Conservation (phyloP, 2,888 invertebrate species). For the Hemaris fuciformis region DNA sequence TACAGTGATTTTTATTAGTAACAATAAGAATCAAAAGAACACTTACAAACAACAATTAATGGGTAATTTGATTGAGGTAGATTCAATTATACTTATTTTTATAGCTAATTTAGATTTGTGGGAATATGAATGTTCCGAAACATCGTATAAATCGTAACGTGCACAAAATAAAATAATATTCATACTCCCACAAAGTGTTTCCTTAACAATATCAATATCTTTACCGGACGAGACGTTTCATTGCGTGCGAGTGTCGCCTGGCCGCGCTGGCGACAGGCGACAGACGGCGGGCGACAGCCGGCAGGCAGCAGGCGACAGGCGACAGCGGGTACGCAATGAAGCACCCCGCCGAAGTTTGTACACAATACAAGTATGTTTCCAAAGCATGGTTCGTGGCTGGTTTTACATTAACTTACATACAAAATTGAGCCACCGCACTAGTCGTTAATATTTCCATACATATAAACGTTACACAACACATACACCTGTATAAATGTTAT, state of each 20-base stretch:
- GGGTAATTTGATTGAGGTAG: constrained; percentile 81
- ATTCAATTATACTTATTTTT: constrained; percentile 63
- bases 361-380: constrained; percentile 35
- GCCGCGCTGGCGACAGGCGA: no score
- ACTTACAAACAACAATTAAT: constrained; percentile 76
- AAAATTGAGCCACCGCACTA: constrained; percentile 56
- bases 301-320: no score
- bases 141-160: constrained; percentile 9
- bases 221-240: constrained; percentile 44
- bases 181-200: neutral
- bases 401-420: constrained; percentile 43
- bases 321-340: constrained; percentile 26
- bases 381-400: constrained; percentile 44
- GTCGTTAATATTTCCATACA: constrained; percentile 39
- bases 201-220: constrained; percentile 1
- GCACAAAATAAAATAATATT: neutral
- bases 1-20: constrained; percentile 68
- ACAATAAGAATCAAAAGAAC: constrained; percentile 78
- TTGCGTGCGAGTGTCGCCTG: constrained; percentile 22
- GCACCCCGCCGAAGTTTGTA: constrained; percentile 37
- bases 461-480: constrained; percentile 42
- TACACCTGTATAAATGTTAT: constrained; percentile 24
- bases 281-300: no score
- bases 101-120: constrained; percentile 51
- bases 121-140: constrained; percentile 29